Base-by-base conservation (phyloP, 2,113 vertebrate genomes). In the Takifugu bimaculatus region DNA sequence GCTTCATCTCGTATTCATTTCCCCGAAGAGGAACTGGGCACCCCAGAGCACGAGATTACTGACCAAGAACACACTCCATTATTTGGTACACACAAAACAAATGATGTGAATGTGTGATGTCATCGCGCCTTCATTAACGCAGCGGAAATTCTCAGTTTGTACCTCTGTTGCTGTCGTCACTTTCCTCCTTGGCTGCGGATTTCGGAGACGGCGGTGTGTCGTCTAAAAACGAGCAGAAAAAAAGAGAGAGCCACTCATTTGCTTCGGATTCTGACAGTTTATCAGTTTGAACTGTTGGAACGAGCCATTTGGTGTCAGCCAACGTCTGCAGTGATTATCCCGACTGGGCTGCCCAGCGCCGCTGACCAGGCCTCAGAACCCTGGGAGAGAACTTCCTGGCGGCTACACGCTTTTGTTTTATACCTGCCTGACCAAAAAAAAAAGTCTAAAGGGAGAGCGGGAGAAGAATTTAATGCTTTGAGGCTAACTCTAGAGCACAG, bases 1-100 rank as follows among this genome's bases (percentile, higher is more conserved):
- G 79, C 70, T 83, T 87, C 75, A 83, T 85, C 71, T 80, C 73
- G 66, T 70, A 87, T 86, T 87, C 82, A 87, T 86, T 88, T 86
- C 83, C 75, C 78, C 70, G 63, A 74, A 90, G 87, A 82, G 63
- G 47, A 75, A 68, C 69, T 70, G 80, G 71, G 83, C 80, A 81
- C 70, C 68, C 51, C 58, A 77, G 72, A 78, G 64, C 59, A 57
- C 63, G 57, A 55, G 68, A 80, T 83, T 82, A 86, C 73, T 71
- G 70, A 87, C 70, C 69, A 74, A 58, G 50, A 80, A 69, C 70
- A 58, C 50, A 54, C 70, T 69, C 54, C 42, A 75, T 77, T 69
- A 67, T 65, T 72, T 77, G 54, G 65, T 43, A 61, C 28, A 60
- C 58, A 57, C 49, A 50, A 63, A 81, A 57, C 72, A 49, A 57